Conservation (phyloP, 2,797 vertebrate genomes). For the Erethizon dorsatum region DNA sequence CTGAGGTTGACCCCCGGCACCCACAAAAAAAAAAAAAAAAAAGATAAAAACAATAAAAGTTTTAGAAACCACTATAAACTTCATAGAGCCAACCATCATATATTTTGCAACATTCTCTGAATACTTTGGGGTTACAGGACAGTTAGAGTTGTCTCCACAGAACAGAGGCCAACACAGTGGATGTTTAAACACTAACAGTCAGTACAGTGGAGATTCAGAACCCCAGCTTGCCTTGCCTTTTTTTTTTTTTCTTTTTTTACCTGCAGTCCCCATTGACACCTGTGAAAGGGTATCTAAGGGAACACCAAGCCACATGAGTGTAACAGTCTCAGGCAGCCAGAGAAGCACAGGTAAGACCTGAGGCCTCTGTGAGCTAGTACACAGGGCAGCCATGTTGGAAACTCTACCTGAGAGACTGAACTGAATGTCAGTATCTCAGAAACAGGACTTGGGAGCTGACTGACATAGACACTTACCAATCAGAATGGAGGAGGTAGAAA, state of each 20-base stretch:
- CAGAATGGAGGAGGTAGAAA: not conserved
- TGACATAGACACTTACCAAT: not conserved
- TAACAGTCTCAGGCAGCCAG: not conserved
- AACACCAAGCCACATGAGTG: not conserved
- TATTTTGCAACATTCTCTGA: not conserved
- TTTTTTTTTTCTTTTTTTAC: not conserved
- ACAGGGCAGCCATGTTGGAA: fast-evolving
- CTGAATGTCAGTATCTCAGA: not conserved
- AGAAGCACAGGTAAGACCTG: not conserved
- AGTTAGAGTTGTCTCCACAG: not conserved
- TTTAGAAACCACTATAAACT: not conserved
- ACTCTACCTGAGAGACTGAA: not conserved
- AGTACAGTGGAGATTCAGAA: not conserved
- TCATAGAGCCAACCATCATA: not conserved
- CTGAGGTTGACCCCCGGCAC: too few relatives aligned
- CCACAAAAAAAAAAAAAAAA: too few relatives aligned
- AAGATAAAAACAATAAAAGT: not conserved
- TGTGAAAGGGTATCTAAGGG: not conserved
- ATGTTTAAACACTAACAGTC: not conserved
- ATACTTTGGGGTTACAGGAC: not conserved
- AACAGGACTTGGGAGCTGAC: not conserved
- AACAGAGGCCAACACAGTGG: not conserved
- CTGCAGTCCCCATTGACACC: not conserved
- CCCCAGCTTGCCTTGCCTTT: not conserved
- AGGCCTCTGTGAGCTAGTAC: not conserved